A percentile compares a stretch with the other conserved stretches of the same genome.
These are phyloP conservation scores for Lepidurus packardi DNA, from an alignment of 1,140 invertebrate genomes.

Conservation along the genomic window DNA sequence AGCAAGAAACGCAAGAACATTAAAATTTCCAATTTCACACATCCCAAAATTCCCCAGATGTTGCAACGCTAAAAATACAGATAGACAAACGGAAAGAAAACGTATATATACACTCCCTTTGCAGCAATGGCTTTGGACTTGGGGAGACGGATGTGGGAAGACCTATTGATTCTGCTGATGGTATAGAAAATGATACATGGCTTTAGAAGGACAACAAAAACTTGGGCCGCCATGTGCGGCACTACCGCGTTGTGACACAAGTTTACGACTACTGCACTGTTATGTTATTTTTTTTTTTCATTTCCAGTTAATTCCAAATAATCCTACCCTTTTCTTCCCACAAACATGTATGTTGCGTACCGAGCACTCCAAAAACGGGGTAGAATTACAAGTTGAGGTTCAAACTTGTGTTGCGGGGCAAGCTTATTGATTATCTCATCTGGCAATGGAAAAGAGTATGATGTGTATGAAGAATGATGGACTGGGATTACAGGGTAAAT, in stretches of 20 bases:
- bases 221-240: neutral
- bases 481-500: neutral
- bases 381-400: neutral
- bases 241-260: neutral
- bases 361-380: neutral
- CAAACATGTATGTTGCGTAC: neutral
- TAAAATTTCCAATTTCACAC: too few relatives aligned
- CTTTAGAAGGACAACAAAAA: neutral
- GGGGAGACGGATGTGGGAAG: neutral
- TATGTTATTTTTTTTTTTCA: neutral
- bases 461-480: neutral
- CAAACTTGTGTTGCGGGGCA: neutral
- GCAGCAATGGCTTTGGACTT: neutral
- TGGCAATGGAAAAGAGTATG: neutral
- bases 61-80: neutral
- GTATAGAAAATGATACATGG: neutral
- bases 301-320: neutral
- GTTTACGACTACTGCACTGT: neutral
- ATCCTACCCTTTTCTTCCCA: neutral
- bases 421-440: constrained; percentile 16
- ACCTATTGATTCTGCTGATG: neutral
- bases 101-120: neutral
- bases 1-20: neutral
- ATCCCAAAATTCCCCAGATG: too few relatives aligned
- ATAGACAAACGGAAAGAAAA: neutral